Evolutionary conservation across 2,888 invertebrate genomes (phyloP).

Genomic region (Sarcophaga rosellei): DNA sequence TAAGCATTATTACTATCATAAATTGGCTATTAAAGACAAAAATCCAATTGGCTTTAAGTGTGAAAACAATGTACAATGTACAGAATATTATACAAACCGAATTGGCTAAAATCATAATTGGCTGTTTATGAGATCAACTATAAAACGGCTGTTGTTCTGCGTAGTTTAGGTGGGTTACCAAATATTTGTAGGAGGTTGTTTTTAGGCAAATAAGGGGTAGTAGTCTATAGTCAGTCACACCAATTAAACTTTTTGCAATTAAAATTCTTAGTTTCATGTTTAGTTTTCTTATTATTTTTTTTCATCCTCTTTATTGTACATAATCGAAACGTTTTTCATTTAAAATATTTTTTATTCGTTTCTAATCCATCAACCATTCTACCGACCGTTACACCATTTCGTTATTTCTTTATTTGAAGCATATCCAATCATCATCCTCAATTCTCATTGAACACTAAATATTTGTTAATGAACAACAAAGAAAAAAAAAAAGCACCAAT

Average conservation of each 20-base stretch:
- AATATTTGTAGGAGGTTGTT: background rate
- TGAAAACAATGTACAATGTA: slow-evolving; percentile 18
- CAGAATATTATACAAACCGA: slow-evolving; percentile 18
- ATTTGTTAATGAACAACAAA: background rate
- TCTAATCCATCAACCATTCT: background rate
- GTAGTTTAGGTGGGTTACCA: background rate
- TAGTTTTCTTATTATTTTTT: slow-evolving; percentile 52
- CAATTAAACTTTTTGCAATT: slow-evolving; percentile 55
- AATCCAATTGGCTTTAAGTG: slow-evolving; percentile 78
- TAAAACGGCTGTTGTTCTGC: slow-evolving; percentile 53
- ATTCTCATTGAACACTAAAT: slow-evolving; percentile 29
- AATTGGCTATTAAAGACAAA: slow-evolving; percentile 78
- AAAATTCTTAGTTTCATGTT: background rate
- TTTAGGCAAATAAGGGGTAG: background rate
- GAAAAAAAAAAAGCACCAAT: slow-evolving; percentile 37
- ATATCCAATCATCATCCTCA: slow-evolving; percentile 47
- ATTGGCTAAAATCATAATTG: slow-evolving; percentile 64
- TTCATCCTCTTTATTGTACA: slow-evolving; percentile 14
- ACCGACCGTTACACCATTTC: background rate
- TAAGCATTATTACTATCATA: slow-evolving; percentile 59
- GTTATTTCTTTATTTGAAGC: slow-evolving; percentile 1
- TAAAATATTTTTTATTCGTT: slow-evolving; percentile 7
- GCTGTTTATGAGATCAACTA: slow-evolving; percentile 7
- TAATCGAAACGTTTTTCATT: background rate
- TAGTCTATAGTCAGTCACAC: background rate